Evolutionary conservation across 2,113 vertebrate genomes (phyloP).

Genomic region (Acrocephalus kingi): DNA sequence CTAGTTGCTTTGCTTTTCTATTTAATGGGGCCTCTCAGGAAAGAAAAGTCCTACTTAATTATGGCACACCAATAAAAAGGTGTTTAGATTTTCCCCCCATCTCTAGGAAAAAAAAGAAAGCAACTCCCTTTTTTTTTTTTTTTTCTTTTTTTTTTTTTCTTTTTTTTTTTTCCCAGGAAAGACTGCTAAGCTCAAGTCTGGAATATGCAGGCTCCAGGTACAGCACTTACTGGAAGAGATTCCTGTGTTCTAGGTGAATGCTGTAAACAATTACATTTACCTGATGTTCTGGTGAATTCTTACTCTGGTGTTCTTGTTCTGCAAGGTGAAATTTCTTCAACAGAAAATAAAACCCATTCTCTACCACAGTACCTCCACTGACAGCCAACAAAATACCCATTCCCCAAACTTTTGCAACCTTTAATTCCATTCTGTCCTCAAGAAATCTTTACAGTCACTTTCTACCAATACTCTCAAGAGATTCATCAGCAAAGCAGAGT

Average conservation of each 20-base stretch:
- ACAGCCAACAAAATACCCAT: background rate
- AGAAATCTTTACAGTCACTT: background rate
- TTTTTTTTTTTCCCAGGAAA: background rate
- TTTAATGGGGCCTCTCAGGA: background rate
- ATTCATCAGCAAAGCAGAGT: background rate
- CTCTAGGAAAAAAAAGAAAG: background rate
- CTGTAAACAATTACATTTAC: background rate
- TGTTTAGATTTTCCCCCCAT: accelerated
- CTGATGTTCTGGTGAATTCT: background rate
- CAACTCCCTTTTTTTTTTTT: background rate
- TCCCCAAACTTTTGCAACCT: background rate
- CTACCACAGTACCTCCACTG: accelerated
- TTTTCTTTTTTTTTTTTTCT: background rate
- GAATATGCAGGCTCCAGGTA: background rate
- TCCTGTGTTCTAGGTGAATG: background rate
- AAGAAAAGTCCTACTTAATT: background rate
- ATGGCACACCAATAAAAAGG: background rate
- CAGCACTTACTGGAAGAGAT: background rate
- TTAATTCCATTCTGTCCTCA: background rate
- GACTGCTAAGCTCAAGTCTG: background rate
- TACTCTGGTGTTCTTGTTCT: too few relatives aligned
- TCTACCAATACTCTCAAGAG: background rate
- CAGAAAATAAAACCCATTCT: background rate
- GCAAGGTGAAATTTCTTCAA: background rate
- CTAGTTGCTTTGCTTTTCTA: background rate